Conservation (phyloP, 2,113 vertebrate species). For the Cepphus grylle region DNA sequence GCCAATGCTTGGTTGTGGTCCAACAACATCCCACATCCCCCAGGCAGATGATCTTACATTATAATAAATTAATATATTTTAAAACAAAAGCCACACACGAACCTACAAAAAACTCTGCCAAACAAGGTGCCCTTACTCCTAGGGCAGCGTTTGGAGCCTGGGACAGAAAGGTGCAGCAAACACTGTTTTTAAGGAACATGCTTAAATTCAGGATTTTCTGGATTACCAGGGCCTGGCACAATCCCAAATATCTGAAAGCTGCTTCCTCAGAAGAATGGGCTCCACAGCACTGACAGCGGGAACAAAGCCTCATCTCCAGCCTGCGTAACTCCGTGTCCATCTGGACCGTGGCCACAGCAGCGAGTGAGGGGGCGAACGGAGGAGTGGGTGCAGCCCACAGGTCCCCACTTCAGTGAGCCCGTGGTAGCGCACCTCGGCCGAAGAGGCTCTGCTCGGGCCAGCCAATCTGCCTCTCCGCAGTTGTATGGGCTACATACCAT, state of each 20-base stretch:
- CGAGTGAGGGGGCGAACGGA: accelerated
- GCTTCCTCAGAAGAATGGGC: conserved; percentile 50
- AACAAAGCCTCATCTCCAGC: conserved; percentile 42
- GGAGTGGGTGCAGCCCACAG: background rate
- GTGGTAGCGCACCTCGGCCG: background rate
- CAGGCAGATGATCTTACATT: conserved; percentile 50
- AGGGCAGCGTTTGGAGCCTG: background rate
- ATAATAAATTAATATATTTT: conserved; percentile 48
- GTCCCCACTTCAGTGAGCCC: background rate
- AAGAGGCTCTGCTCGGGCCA: background rate
- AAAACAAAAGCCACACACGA: background rate
- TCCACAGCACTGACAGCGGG: background rate
- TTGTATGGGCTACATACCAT: conserved; percentile 31
- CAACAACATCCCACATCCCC: conserved; percentile 55
- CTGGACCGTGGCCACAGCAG: background rate
- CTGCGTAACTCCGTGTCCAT: background rate
- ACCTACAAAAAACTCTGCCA: background rate
- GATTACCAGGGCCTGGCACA: conserved; percentile 38
- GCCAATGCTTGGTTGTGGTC: conserved; percentile 52
- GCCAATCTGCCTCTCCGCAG: conserved; percentile 17
- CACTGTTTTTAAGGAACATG: background rate
- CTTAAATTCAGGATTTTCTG: conserved; percentile 39
- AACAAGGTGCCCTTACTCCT: background rate
- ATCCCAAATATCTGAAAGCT: conserved; percentile 34
- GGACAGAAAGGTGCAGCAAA: background rate